Evolutionary conservation across 2,888 invertebrate species (phyloP).

Genomic region (Harmothoe impar): DNA sequence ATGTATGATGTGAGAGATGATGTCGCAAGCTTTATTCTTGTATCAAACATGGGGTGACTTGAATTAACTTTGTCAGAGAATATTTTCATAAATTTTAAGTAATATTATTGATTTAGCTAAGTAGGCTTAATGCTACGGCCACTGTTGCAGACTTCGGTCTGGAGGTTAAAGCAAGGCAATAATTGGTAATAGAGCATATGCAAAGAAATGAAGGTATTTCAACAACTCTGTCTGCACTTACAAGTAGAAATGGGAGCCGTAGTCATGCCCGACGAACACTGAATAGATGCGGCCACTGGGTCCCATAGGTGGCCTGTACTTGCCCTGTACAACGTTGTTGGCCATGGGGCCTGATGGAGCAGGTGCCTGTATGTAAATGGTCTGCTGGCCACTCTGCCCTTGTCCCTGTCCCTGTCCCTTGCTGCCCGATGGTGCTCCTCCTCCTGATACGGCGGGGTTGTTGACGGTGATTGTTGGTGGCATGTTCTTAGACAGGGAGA

Average conservation of each 20-base stretch:
- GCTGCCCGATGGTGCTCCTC: not conserved
- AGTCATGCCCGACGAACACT: slow-evolving; percentile 32
- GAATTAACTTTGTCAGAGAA: no score
- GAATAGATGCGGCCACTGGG: slow-evolving; percentile 11
- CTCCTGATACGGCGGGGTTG: not conserved
- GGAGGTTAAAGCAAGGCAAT: no score
- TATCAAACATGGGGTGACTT: no score
- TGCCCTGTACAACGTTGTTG: not conserved
- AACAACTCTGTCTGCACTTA: not conserved
- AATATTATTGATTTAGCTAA: no score
- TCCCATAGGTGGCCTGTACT: not conserved
- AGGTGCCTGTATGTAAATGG: not conserved
- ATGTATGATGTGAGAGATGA: no score
- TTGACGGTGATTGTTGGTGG: slow-evolving; percentile 9
- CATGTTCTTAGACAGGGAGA: not conserved
- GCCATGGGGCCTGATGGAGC: not conserved
- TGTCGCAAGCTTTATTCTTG: no score
- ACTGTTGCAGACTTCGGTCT: no score
- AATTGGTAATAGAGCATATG: no score
- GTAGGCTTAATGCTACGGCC: no score
- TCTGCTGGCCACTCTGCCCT: not conserved
- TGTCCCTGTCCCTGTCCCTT: not conserved
- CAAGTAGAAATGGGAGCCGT: slow-evolving; percentile 34
- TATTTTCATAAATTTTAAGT: no score
- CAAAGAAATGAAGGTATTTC: no score